phyloP scores from a whole-genome alignment of 2,113 vertebrate species.

The Cebus imitator region DNA sequence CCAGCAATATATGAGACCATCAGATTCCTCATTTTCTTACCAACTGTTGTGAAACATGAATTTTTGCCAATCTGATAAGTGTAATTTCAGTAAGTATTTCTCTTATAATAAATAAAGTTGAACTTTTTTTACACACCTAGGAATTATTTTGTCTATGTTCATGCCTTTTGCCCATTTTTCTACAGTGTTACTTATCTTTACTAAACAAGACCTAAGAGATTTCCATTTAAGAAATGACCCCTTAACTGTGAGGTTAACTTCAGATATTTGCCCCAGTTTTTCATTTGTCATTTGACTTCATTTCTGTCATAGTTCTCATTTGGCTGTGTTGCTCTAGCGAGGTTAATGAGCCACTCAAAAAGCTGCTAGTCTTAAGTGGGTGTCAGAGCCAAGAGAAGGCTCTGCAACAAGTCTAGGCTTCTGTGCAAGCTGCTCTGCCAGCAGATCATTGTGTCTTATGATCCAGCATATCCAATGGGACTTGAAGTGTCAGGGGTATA shows the following conservation, averaged over 20 bases:
- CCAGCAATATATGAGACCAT: not conserved
- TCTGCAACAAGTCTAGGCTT: not conserved
- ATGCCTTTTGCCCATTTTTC: not conserved
- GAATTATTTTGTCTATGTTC: not conserved
- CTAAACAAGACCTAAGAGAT: not conserved
- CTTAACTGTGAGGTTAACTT: not conserved
- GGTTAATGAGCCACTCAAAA: not conserved
- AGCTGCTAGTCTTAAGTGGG: not conserved
- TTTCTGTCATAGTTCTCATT: not conserved
- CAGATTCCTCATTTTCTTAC: not conserved
- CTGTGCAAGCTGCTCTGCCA: not conserved
- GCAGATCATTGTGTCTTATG: too few species aligned
- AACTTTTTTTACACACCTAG: not conserved
- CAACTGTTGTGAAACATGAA: not conserved
- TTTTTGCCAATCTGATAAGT: not conserved
- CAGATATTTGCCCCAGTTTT: not conserved
- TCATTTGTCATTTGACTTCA: not conserved
- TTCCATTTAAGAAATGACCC: not conserved
- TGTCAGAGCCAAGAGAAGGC: not conserved
- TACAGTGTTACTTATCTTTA: not conserved
- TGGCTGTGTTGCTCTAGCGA: not conserved
- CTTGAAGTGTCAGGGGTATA: too few species aligned
- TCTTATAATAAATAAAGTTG: not conserved
- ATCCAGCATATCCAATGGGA: not conserved
- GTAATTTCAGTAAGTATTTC: not conserved